Conservation (phyloP, 1,140 invertebrate genomes). For the Rhagoletis zephyria region DNA sequence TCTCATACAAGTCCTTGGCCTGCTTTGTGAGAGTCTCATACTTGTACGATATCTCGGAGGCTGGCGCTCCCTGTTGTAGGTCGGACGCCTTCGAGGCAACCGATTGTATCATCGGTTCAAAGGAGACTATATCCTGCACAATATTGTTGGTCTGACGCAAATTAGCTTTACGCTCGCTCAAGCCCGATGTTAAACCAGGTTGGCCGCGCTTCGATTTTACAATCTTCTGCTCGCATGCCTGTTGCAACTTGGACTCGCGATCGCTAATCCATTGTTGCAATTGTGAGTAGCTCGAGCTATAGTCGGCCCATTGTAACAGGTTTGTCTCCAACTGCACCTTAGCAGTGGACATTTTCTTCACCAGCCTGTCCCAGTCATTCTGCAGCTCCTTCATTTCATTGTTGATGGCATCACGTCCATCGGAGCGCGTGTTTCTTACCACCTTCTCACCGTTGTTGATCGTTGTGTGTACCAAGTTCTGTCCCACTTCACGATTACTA, state of each 20-base stretch:
- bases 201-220: conserved; percentile 83
- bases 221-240: conserved; percentile 91
- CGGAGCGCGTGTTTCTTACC: conserved; percentile 87
- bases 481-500: conserved; percentile 89
- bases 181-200: conserved; percentile 81
- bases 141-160: conserved; percentile 93
- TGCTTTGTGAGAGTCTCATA: conserved; percentile 92
- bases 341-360: conserved; percentile 92
- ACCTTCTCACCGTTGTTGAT: conserved; percentile 95
- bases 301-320: conserved; percentile 95
- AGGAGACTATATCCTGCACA: conserved; percentile 93
- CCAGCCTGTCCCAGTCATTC: conserved; percentile 91
- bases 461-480: conserved; percentile 89
- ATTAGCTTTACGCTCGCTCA: conserved; percentile 89
- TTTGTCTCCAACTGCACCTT: conserved; percentile 94
- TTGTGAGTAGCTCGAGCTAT: conserved; percentile 91
- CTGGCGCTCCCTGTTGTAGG: conserved; percentile 87
- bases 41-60: conserved; percentile 90
- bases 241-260: conserved; percentile 92
- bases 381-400: conserved; percentile 91
- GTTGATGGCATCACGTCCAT: conserved; percentile 90
- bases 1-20: conserved; percentile 90
- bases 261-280: conserved; percentile 96
- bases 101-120: conserved; percentile 95
- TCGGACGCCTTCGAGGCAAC: conserved; percentile 92